These are phyloP conservation scores for Corydoras sp. DNA, from an alignment of 2,113 vertebrate genomes.

Conservation along the genomic window DNA sequence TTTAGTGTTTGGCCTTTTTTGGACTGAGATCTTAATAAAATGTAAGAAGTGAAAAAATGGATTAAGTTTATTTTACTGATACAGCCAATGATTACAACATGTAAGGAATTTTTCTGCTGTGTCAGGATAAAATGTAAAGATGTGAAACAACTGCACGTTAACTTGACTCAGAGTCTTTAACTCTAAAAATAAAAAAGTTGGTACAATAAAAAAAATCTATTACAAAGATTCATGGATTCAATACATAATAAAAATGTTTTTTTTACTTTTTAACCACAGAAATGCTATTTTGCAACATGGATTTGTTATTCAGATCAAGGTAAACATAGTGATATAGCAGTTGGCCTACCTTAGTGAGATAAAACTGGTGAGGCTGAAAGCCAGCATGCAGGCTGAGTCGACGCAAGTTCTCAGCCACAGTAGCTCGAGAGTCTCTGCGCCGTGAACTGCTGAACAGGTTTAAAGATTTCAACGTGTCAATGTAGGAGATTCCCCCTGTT, in stretches of 20 bases:
- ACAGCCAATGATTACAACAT: no score
- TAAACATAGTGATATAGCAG: neutral
- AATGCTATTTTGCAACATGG: no score
- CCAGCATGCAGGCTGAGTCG: slow-evolving; percentile 74
- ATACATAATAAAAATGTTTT: no score
- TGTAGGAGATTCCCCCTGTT: slow-evolving; percentile 78
- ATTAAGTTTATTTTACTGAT: no score
- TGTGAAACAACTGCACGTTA: neutral
- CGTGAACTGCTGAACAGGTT: slow-evolving; percentile 86
- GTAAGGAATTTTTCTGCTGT: neutral
- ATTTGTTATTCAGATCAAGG: slow-evolving; percentile 1
- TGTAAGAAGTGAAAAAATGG: no score
- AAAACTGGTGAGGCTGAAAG: slow-evolving; percentile 71
- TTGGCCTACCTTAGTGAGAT: slow-evolving; percentile 72
- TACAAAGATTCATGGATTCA: no score
- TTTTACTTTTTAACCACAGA: no score
- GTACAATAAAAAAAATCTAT: no score
- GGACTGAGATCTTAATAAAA: no score
- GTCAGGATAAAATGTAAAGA: neutral
- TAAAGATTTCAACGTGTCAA: slow-evolving; percentile 78
- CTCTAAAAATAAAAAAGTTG: neutral
- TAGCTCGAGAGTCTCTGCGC: slow-evolving; percentile 71
- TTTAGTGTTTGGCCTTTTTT: no score
- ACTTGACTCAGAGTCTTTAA: neutral
- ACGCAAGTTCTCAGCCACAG: slow-evolving; percentile 81